phyloP scores from a whole-genome alignment of 2,113 vertebrate species.

The Prietella phreatophila region DNA sequence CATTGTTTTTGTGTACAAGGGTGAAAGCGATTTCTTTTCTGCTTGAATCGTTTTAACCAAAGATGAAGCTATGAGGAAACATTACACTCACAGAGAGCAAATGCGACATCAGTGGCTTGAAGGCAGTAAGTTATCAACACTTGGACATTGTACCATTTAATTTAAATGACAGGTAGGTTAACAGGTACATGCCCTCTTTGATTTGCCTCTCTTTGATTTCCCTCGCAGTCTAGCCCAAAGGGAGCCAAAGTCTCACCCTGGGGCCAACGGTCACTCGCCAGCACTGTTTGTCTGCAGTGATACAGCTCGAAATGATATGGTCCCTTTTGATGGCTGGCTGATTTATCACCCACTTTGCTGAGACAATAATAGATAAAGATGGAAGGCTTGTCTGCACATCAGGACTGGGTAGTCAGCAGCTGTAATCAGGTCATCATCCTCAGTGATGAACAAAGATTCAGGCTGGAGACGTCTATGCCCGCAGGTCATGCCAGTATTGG shows the following conservation, averaged over 20 bases:
- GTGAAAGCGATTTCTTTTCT: neutral
- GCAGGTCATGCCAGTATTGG: neutral
- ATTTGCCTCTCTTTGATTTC: slow-evolving; percentile 43
- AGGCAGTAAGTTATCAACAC: slow-evolving; percentile 35
- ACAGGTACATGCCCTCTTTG: slow-evolving; percentile 41
- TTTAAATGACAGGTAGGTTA: slow-evolving; percentile 44
- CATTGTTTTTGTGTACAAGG: neutral
- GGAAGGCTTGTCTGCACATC: slow-evolving; percentile 20
- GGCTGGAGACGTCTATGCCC: neutral
- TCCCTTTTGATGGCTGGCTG: slow-evolving; percentile 68
- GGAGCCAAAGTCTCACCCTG: slow-evolving; percentile 35
- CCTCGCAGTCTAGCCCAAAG: slow-evolving; percentile 43
- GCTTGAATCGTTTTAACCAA: neutral
- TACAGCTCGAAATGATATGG: slow-evolving; percentile 62
- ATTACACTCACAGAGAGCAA: slow-evolving; percentile 3
- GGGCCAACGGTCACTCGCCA: slow-evolving; percentile 55
- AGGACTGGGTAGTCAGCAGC: slow-evolving; percentile 5
- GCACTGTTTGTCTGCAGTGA: slow-evolving; percentile 65
- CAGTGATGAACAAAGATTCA: neutral
- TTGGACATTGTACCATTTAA: slow-evolving; percentile 16
- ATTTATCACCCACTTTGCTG: slow-evolving; percentile 70
- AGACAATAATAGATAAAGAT: slow-evolving; percentile 68
- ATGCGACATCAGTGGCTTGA: neutral
- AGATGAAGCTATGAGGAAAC: neutral
- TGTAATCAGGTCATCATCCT: slow-evolving; percentile 38